Percentiles rank a stretch among this genome's conserved stretches.
Evolutionary conservation across 2,797 vertebrate genomes (phyloP).

Genomic region (Sebastes glaucus): DNA sequence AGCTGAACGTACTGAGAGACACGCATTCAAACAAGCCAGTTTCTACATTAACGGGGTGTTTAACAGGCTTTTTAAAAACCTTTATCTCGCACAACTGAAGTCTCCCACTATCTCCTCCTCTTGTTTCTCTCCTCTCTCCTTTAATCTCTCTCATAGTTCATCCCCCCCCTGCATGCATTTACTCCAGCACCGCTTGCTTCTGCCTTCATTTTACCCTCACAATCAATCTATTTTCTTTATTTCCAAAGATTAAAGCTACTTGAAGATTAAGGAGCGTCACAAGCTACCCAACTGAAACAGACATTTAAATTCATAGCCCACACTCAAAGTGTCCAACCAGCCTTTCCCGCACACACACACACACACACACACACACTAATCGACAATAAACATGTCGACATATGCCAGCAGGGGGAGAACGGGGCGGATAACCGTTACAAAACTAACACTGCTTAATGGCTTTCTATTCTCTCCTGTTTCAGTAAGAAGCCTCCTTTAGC

Average conservation of each 20-base stretch:
- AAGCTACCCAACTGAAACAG: slow-evolving; percentile 37
- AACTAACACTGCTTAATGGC: slow-evolving; percentile 77
- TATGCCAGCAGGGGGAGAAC: slow-evolving; percentile 58
- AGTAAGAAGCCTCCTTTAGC: slow-evolving; percentile 65
- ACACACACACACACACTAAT: slow-evolving; percentile 20
- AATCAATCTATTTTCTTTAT: slow-evolving; percentile 20
- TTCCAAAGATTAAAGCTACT: slow-evolving; percentile 39
- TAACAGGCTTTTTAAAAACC: slow-evolving; percentile 76
- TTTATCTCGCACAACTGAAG: slow-evolving; percentile 51
- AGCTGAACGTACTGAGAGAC: slow-evolving; percentile 23
- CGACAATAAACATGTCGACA: slow-evolving; percentile 50
- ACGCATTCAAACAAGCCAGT: slow-evolving; percentile 20
- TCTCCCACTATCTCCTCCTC: neutral
- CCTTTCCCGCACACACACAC: slow-evolving; percentile 4
- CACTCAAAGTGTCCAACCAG: slow-evolving; percentile 17
- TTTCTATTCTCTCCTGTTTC: slow-evolving; percentile 68
- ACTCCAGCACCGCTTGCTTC: slow-evolving; percentile 11
- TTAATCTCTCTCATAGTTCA: neutral
- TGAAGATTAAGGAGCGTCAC: slow-evolving; percentile 46
- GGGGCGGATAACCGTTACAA: slow-evolving; percentile 69
- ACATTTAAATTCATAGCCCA: slow-evolving; percentile 43
- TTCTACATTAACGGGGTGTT: slow-evolving; percentile 74
- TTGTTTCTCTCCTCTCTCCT: neutral
- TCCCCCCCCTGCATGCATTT: slow-evolving; percentile 10
- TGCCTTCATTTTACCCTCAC: slow-evolving; percentile 9